Conservation (phyloP, 2,888 invertebrate genomes). For the Orgyia antiqua region DNA sequence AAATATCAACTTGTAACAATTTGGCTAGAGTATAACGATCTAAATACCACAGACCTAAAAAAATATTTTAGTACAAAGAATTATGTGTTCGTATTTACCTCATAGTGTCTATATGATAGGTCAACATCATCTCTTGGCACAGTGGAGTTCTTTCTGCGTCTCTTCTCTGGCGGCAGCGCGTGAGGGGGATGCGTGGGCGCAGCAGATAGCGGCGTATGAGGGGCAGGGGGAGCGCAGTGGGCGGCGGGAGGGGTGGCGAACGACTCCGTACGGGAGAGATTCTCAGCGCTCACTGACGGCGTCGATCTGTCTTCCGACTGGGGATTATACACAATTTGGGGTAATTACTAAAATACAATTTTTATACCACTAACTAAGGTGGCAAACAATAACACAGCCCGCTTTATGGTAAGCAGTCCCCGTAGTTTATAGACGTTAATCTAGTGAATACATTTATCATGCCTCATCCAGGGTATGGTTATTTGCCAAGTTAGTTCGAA, state of each 20-base stretch:
- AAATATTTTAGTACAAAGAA: too few species aligned
- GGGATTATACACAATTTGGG: too few species aligned
- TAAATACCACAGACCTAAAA: too few species aligned
- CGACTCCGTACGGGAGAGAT: conserved; percentile 62
- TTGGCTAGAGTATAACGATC: too few species aligned
- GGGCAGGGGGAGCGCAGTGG: conserved; percentile 53
- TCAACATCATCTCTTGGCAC: conserved; percentile 61
- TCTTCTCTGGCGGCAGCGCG: conserved; percentile 52
- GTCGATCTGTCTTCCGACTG: conserved; percentile 71
- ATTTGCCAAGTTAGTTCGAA: too few species aligned
- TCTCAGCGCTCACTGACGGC: conserved; percentile 69
- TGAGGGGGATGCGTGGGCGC: conserved; percentile 31
- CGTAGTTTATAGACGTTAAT: background rate
- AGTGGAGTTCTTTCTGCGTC: conserved; percentile 68
- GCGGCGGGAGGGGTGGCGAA: conserved; percentile 65
- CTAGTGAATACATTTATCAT: too few species aligned
- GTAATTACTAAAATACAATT: too few species aligned
- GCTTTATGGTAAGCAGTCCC: background rate
- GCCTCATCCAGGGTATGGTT: too few species aligned
- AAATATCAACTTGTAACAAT: too few species aligned
- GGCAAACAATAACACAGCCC: too few species aligned
- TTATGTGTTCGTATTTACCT: conserved; percentile 36
- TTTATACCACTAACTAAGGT: too few species aligned
- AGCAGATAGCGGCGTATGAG: conserved; percentile 33
- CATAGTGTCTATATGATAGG: conserved; percentile 60